These are phyloP conservation scores for Rhagium mordax DNA, from an alignment of 2,888 invertebrate genomes.

Conservation along the genomic window DNA sequence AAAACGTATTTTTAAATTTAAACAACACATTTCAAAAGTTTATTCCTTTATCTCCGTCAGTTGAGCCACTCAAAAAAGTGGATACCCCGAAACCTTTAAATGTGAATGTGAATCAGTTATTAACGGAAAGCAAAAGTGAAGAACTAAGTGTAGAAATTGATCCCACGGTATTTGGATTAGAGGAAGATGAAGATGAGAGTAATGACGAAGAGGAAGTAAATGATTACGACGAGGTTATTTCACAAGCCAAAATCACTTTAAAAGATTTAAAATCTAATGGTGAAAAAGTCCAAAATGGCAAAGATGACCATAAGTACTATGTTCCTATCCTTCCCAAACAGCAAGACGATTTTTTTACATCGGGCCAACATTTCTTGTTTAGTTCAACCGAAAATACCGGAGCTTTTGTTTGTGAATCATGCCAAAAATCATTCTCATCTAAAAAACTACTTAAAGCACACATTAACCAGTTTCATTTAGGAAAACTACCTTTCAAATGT, in stretches of 20 bases:
- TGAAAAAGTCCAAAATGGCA: slow-evolving; percentile 48
- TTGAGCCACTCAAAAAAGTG: slow-evolving; percentile 37
- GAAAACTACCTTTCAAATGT: slow-evolving; percentile 65
- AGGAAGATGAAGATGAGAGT: slow-evolving; percentile 54
- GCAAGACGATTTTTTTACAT: slow-evolving; percentile 53
- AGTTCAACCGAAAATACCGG: slow-evolving; percentile 48
- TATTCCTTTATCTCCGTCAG: slow-evolving; percentile 55
- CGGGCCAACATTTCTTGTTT: slow-evolving; percentile 65
- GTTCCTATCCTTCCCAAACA: slow-evolving; percentile 58
- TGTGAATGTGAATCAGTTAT: slow-evolving; percentile 57
- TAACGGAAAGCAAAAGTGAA: slow-evolving; percentile 64
- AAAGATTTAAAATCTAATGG: slow-evolving; percentile 52
- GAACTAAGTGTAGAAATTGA: slow-evolving; percentile 68
- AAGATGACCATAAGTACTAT: slow-evolving; percentile 51
- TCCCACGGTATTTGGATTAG: slow-evolving; percentile 62
- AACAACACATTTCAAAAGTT: slow-evolving; percentile 64
- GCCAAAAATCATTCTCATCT: slow-evolving; percentile 60
- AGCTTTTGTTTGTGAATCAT: slow-evolving; percentile 60
- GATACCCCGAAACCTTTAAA: slow-evolving; percentile 46
- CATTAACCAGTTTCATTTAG: slow-evolving; percentile 63
- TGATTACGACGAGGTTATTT: slow-evolving; percentile 65
- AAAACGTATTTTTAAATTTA: slow-evolving; percentile 65
- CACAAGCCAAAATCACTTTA: slow-evolving; percentile 57
- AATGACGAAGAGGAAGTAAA: slow-evolving; percentile 52
- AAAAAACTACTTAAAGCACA: slow-evolving; percentile 62